These are phyloP conservation scores for Opisthocomus hoazin DNA, from an alignment of 2,113 vertebrate genomes.

Conservation along the genomic window DNA sequence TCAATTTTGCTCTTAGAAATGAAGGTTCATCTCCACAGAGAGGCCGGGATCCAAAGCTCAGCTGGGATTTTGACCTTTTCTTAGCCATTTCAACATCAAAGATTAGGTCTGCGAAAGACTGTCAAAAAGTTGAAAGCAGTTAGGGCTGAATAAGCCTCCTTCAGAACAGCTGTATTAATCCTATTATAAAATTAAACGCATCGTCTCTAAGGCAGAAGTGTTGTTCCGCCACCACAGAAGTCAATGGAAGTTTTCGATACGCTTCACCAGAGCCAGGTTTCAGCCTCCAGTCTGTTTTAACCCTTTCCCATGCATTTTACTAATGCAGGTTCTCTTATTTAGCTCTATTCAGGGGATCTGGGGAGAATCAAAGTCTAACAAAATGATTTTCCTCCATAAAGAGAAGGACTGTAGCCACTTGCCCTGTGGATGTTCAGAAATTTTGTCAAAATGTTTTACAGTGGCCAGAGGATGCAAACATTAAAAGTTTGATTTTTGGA, in stretches of 20 bases:
- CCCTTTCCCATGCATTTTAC: background rate
- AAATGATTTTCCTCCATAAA: background rate
- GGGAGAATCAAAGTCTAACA: background rate
- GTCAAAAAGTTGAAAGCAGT: background rate
- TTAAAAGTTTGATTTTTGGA: background rate
- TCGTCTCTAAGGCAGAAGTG: background rate
- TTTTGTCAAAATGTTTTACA: background rate
- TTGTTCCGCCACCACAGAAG: background rate
- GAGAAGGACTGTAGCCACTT: background rate
- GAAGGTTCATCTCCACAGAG: background rate
- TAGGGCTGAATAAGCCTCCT: background rate
- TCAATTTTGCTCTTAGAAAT: background rate
- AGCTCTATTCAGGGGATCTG: background rate
- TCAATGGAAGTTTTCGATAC: background rate
- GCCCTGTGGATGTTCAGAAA: background rate
- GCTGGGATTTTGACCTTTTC: background rate
- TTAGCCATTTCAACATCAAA: background rate
- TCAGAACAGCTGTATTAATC: background rate
- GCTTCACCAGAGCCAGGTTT: background rate
- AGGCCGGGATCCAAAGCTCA: background rate
- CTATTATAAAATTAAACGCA: background rate
- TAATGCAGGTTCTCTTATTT: background rate
- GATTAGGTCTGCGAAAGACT: background rate
- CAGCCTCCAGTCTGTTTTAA: background rate
- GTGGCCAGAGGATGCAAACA: background rate